Conservation (phyloP, 1,140 invertebrate species). For the Macrotrachela quadricornifera region DNA sequence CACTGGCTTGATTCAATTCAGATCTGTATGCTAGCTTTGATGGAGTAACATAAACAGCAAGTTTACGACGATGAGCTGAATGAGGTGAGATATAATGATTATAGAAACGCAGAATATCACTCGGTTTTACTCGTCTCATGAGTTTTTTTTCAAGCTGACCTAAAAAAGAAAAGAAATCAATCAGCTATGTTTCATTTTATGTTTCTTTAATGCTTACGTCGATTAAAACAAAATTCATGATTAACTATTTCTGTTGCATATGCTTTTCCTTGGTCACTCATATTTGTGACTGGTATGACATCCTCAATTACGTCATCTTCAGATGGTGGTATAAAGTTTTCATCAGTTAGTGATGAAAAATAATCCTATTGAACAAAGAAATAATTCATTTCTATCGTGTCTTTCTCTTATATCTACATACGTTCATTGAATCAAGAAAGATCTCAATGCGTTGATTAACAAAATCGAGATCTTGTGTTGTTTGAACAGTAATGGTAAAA, state of each 20-base stretch:
- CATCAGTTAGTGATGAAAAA: constrained; percentile 48
- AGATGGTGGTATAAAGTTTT: constrained; percentile 62
- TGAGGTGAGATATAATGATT: constrained; percentile 30
- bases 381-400: too few relatives aligned
- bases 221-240: constrained; percentile 76
- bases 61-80: constrained; percentile 10
- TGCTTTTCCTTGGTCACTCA: constrained; percentile 42
- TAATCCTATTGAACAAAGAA: too few relatives aligned
- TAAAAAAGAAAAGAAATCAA: constrained; percentile 3
- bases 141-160: constrained; percentile 58
- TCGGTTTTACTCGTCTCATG: constrained; percentile 51
- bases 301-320: constrained; percentile 51
- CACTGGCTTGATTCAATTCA: too few relatives aligned
- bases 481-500: constrained; percentile 66
- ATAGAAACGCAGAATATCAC: constrained; percentile 59
- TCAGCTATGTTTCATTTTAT: not conserved
- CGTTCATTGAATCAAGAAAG: too few relatives aligned
- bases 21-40: too few relatives aligned
- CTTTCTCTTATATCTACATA: constrained; percentile 46
- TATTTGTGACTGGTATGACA: constrained; percentile 69
- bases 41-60: constrained; percentile 51
- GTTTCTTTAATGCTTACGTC: constrained; percentile 26
- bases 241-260: constrained; percentile 64
- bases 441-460: constrained; percentile 64
- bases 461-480: constrained; percentile 54